Conservation (phyloP, 2,113 vertebrate species). For the Fregetta grallaria region DNA sequence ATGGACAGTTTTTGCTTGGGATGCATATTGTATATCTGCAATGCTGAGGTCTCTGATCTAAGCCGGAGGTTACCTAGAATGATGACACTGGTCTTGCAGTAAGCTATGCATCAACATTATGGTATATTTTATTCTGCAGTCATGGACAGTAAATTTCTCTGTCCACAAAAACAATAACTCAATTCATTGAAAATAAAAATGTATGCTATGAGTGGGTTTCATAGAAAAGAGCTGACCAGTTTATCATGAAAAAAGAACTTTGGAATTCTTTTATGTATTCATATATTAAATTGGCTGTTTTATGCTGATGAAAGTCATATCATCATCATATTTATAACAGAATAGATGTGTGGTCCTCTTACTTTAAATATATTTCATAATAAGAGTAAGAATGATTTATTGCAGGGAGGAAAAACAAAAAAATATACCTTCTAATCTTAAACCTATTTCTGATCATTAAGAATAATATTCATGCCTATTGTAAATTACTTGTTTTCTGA, state of each 20-base stretch:
- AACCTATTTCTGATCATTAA: slow-evolving; percentile 56
- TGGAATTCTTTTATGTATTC: not conserved
- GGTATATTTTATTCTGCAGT: slow-evolving; percentile 52
- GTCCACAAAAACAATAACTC: slow-evolving; percentile 61
- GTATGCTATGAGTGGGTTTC: not conserved
- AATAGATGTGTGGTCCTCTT: not conserved
- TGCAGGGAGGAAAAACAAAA: not conserved
- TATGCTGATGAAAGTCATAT: slow-evolving; percentile 7
- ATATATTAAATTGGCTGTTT: slow-evolving; percentile 1
- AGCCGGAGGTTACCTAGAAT: slow-evolving; percentile 67
- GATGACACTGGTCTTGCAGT: slow-evolving; percentile 61
- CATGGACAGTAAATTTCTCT: slow-evolving; percentile 57
- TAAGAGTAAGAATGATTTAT: slow-evolving; percentile 1
- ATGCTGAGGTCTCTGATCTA: slow-evolving; percentile 59
- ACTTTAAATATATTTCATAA: not conserved
- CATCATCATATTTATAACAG: not conserved
- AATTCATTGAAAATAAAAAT: slow-evolving; percentile 62
- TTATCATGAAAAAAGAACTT: not conserved
- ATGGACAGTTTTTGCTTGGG: slow-evolving; percentile 68
- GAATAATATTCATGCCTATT: slow-evolving; percentile 15
- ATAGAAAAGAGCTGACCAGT: not conserved
- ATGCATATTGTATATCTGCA: slow-evolving; percentile 71
- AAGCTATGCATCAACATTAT: slow-evolving; percentile 49
- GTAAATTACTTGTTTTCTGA: slow-evolving; percentile 53
- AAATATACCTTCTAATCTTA: slow-evolving; percentile 28